Base-by-base conservation (phyloP, 2,113 vertebrate genomes). In the Vimba vimba region DNA sequence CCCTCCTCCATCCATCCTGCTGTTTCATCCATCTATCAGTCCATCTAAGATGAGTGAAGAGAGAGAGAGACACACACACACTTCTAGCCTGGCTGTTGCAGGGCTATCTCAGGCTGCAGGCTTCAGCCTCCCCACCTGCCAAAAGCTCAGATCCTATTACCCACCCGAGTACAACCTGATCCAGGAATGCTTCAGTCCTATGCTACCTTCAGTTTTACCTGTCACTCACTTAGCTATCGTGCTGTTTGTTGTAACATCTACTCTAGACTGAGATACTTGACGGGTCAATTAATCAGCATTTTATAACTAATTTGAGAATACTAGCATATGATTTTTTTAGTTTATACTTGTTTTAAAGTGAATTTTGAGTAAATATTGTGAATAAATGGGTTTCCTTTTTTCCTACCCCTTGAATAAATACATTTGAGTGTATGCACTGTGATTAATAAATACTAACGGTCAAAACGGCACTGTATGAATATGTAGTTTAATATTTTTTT, bases 111-210 rank as follows among this genome's bases (percentile, higher is more conserved):
- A 50, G 33, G 83, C 60, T 13, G 45, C 27, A 85, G 43, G 62
- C 30, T 55, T 76, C 4, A 55, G 76, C 88, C 43, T 88, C 88
- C 90, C 89, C 82, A 87, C 86, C 93, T 90, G 90, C 92, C 92
- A 89, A 86, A 43, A 76, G 55, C 7, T 84, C 69, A 78, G 93
- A 88, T 94, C 93, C 80, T 85, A 91, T 94, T 94, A 92, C 94
- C 85, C n/a, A 89, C 84, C 88, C 83, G 86, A 79, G 60, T 86
- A 79, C 85, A 94, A 94, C 91, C 82, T 79, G 92, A 94, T 87
- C 88, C 89, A 25, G 62, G 85, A 90, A 88, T 87, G 62, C 64
- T 68, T 69, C 33, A n/a, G 25, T 60, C 23, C 74, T 60, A 60
- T 39, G 77, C 78, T 86, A 50, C 83, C 80, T 85, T 89, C 81